Evolutionary conservation across 1,140 invertebrate species (phyloP).

Genomic region (Drosophila ironensis): DNA sequence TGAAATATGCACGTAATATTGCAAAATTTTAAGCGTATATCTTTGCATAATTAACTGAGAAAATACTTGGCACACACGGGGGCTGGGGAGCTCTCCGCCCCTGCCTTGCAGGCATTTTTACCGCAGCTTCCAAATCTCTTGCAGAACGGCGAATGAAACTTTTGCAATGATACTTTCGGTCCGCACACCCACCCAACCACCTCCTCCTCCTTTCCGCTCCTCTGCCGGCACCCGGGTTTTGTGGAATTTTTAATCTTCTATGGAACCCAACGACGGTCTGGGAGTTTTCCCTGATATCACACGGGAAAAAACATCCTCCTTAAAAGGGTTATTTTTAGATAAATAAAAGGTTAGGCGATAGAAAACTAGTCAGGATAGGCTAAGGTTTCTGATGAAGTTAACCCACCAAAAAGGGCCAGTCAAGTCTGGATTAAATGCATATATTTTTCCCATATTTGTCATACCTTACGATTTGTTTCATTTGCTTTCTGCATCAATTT

Average conservation of each 20-base stretch:
- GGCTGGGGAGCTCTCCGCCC: slow-evolving; percentile 14
- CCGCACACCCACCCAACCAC: not conserved
- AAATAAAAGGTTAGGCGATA: no score
- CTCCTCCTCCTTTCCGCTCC: not conserved
- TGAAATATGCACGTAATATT: slow-evolving; percentile 81
- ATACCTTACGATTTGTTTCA: no score
- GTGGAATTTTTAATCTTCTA: slow-evolving; percentile 77
- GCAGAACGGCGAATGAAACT: slow-evolving; percentile 63
- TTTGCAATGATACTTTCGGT: slow-evolving; percentile 73
- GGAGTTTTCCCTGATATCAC: slow-evolving; percentile 4
- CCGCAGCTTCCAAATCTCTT: slow-evolving; percentile 65
- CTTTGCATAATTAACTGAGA: slow-evolving; percentile 80
- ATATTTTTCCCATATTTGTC: no score
- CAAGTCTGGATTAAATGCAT: no score
- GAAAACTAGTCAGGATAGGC: no score
- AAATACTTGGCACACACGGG: slow-evolving; percentile 64
- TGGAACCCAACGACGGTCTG: slow-evolving; percentile 43
- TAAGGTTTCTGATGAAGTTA: no score
- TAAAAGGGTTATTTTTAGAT: no score
- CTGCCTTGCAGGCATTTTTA: slow-evolving; percentile 69
- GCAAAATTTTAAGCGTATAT: slow-evolving; percentile 80
- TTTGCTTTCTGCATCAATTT: no score
- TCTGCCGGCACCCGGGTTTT: slow-evolving; percentile 52
- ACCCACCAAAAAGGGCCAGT: no score
- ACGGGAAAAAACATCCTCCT: slow-evolving; percentile 2